A percentile compares a stretch with the other conserved stretches of the same genome.
Conservation (phyloP, 2,888 invertebrate species). For the Spilarctia lutea region DNA sequence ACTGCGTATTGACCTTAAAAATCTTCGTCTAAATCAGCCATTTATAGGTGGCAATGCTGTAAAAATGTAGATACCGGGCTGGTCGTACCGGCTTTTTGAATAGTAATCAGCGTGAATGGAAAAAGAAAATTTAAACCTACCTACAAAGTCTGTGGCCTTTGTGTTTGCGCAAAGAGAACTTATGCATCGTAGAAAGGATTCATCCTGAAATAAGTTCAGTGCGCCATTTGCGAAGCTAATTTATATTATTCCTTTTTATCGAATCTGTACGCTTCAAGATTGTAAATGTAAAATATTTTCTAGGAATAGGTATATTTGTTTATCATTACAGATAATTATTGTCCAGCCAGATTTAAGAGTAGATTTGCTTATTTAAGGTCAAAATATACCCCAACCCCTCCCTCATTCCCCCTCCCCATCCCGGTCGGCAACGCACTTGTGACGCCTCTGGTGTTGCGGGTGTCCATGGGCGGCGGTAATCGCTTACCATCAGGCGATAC, state of each 20-base stretch:
- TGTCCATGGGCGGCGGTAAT: no score
- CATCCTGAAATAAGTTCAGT: not conserved
- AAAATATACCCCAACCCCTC: no score
- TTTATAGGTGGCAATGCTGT: not conserved
- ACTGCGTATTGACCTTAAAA: not conserved
- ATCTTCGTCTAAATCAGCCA: not conserved
- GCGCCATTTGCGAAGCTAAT: not conserved
- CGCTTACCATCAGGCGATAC: no score
- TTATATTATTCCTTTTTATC: not conserved
- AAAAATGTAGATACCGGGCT: not conserved
- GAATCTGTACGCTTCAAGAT: no score
- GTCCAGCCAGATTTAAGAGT: not conserved
- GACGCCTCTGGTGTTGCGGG: no score
- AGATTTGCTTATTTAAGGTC: no score
- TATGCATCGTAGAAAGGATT: not conserved
- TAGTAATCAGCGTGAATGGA: conserved; percentile 6
- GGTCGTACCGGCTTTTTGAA: not conserved
- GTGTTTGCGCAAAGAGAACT: conserved; percentile 7
- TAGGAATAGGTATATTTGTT: not conserved
- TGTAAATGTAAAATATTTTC: not conserved
- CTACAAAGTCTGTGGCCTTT: conserved; percentile 7
- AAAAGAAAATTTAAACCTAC: conserved; percentile 1
- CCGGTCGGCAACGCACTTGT: no score
- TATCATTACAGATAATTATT: not conserved
- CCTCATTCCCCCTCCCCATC: no score